Conservation (phyloP, 2,888 invertebrate species). For the Prosopocoilus inquinatus region DNA sequence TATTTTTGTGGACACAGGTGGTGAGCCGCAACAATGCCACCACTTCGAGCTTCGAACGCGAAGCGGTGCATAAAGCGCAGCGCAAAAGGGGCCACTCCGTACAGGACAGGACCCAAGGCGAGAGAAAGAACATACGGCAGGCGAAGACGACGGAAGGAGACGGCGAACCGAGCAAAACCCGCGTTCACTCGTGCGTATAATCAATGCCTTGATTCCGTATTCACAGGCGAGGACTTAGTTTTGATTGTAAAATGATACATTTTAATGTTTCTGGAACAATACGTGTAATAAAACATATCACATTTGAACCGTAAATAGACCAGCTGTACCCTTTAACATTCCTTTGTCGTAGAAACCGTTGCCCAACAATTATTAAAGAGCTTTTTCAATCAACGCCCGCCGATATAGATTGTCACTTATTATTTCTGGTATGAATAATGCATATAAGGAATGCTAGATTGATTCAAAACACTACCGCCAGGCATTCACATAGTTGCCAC, state of each 20-base stretch:
- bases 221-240: conserved; percentile 39
- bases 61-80: conserved; percentile 1
- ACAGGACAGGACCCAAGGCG: not conserved
- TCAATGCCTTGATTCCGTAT: conserved; percentile 44
- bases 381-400: not conserved
- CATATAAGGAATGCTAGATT: not conserved
- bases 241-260: conserved; percentile 46
- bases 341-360: not conserved
- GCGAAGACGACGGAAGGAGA: not conserved
- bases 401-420: not conserved
- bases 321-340: conserved; percentile 7
- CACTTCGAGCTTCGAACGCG: not conserved
- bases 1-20: conserved; percentile 5
- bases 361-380: not conserved
- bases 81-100: not conserved
- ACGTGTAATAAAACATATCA: conserved; percentile 38
- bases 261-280: conserved; percentile 43
- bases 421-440: not conserved
- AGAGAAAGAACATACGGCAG: not conserved
- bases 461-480: too few relatives aligned
- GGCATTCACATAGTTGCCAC: too few relatives aligned
- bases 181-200: conserved; percentile 45
- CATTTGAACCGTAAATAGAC: conserved; percentile 29
- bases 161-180: conserved; percentile 25
- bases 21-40: conserved; percentile 3